phyloP scores from a whole-genome alignment of 2,113 vertebrate genomes.

The Chiloscyllium plagiosum region DNA sequence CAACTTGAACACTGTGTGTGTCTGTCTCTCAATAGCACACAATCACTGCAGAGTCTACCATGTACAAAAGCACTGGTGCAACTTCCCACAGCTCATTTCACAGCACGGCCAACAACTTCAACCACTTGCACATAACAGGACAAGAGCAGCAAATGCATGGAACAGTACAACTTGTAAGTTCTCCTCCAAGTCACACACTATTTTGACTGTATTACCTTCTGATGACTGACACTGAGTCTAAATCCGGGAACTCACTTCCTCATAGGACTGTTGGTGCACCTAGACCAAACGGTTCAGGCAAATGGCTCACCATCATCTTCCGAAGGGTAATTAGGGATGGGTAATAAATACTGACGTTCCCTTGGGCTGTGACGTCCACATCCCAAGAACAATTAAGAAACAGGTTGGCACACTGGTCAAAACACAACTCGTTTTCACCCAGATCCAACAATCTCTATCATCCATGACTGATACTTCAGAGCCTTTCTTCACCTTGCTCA shows the following conservation, averaged over 20 bases:
- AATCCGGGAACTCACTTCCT: background rate
- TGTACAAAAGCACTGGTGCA: background rate
- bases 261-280: background rate
- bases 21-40: background rate
- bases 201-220: background rate
- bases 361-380: background rate
- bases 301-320: background rate
- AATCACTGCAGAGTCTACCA: background rate
- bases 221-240: background rate
- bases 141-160: background rate
- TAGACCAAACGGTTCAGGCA: background rate
- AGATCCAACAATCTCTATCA: no score
- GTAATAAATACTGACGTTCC: background rate
- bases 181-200: background rate
- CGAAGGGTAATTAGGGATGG: background rate
- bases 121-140: background rate
- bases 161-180: background rate
- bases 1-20: background rate
- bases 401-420: no score
- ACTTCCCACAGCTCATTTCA: background rate
- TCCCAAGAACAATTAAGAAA: background rate
- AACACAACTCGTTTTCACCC: no score
- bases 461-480: no score
- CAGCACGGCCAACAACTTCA: background rate
- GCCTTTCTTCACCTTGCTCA: no score